Evolutionary conservation across 2,113 vertebrate genomes (phyloP), one percentile per base, ranked within the genome.

Genomic region (Girardinichthys multiradiatus): DNA sequence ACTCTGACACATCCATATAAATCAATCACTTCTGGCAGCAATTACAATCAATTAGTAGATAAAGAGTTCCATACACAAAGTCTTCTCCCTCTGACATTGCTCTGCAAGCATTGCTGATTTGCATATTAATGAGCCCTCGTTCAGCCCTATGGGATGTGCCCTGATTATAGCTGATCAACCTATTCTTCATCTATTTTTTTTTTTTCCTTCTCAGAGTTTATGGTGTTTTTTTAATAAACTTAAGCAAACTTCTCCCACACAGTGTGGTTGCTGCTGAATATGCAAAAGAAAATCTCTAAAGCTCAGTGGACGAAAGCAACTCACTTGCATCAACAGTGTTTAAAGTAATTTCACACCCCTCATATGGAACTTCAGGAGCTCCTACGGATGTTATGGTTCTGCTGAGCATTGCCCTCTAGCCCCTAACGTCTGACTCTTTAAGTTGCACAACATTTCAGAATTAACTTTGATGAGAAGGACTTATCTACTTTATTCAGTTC

Each of bases 11-110:
- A 66, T 70, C 66, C 62, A 68, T 67, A 70, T 48, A 69, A 77
- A 73, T 77, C 64, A 77, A 59, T 74, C 64, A 59, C 31, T 73
- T 82, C 69, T 75, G 64, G 51, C 63, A 78, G 66, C 68, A 65
- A 62, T 80, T 48, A 59, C 59, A 76, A 74, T 74, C 72, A 69
- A 81, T 79, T 87, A 79, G 37, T 30, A 57, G 69, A 76, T 0
- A 72, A 76, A 71, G 45, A 80, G 65, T 59, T 45, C 39, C 29
- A 77, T 64, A 78, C 31, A 76, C 48, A 68, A 57, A 62, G 57
- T 5, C 39, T 51, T 75, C 19, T 17, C 35, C 33, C 63, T 65
- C 45, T 68, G 57, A 81, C 59, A 39, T 68, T 14, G 74, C 72
- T 73, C 48, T n/a, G 27, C 42, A 62, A 39, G 63, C 63, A 64